Evolutionary conservation across 2,113 vertebrate genomes (phyloP), one percentile per base, ranked within the genome.

Genomic region (Myiozetetes cayanensis): DNA sequence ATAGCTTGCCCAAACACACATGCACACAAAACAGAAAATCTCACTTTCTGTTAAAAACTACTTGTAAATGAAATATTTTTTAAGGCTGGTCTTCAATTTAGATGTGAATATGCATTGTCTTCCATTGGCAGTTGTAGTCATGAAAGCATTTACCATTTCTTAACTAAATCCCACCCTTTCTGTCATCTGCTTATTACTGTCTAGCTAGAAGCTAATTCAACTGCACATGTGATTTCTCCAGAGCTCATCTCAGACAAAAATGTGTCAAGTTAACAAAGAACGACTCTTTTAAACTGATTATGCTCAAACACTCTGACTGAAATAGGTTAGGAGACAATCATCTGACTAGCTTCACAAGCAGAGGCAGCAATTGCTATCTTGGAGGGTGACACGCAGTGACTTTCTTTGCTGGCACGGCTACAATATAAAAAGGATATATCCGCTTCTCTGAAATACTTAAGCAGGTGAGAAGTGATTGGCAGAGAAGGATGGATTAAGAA

Each of bases 231-330:
- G 72, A 90, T 73, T 93, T 90, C 83, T 86, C 25, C 39, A 70
- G 68, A 63, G 82, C 68, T 80, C 50, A 10, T 47, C 46, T 80
- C 83, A 80, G 75, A 85, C 67, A 85, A 82, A 92, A 90, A 88
- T 58, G 28, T 93, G 74, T 80, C 90, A 95, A 28, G 39, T 82
- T 94, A 91, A 81, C 78, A 73, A 88, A 90, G 79, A 83, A 65
- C 0, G 0, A 68, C n/a, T 85, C 37, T 73, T 91, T 91, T 79
- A 92, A 80, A 96, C 50, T 50, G 90, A 80, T 93, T 90, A 93
- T 86, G 50, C 46, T 92, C 50, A 94, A 95, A 74, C 27, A 88
- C 8, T 73, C 23, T 88, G 94, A 95, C 85, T 94, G 83, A 94
- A 96, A 94, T 62, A 50, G 79, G 72, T 92, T 93, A 93, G 50